These are phyloP conservation scores for Meganola albula DNA, from an alignment of 2,888 invertebrate genomes.

Conservation along the genomic window DNA sequence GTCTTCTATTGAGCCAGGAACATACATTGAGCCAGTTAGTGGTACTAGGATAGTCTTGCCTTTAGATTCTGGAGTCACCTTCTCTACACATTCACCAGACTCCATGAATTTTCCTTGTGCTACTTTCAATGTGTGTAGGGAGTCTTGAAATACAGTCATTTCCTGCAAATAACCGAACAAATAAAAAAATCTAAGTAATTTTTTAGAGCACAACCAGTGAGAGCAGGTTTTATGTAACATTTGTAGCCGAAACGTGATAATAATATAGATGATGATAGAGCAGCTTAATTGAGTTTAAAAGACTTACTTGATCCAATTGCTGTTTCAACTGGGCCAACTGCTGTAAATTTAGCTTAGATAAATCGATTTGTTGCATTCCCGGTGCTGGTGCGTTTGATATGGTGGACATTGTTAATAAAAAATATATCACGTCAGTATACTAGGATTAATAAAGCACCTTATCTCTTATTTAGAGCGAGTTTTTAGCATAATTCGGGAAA, in stretches of 20 bases:
- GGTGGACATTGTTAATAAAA: constrained; percentile 72
- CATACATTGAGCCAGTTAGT: constrained; percentile 97
- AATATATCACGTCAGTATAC: constrained; percentile 14
- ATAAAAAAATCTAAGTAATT: constrained; percentile 7
- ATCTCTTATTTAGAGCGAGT: constrained; percentile 12
- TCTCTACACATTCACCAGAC: constrained; percentile 90
- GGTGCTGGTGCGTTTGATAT: constrained; percentile 80
- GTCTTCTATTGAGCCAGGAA: constrained; percentile 91
- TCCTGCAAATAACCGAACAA: constrained; percentile 87
- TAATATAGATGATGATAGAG: too few relatives aligned
- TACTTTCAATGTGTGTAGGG: constrained; percentile 91
- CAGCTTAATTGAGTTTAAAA: too few relatives aligned
- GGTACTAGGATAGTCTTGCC: constrained; percentile 95
- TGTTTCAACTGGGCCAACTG: constrained; percentile 91
- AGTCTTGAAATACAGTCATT: constrained; percentile 91
- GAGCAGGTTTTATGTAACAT: too few relatives aligned
- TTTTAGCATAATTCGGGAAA: constrained; percentile 16
- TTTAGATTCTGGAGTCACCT: constrained; percentile 85
- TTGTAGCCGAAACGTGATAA: too few relatives aligned
- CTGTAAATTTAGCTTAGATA: constrained; percentile 86
- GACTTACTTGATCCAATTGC: constrained; percentile 88
- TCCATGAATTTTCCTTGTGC: constrained; percentile 94
- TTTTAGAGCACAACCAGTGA: neutral
- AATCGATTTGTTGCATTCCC: constrained; percentile 86
- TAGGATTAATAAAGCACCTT: too few relatives aligned